phyloP scores from a whole-genome alignment of 2,888 invertebrate genomes.

The Geotrupes spiniger region DNA sequence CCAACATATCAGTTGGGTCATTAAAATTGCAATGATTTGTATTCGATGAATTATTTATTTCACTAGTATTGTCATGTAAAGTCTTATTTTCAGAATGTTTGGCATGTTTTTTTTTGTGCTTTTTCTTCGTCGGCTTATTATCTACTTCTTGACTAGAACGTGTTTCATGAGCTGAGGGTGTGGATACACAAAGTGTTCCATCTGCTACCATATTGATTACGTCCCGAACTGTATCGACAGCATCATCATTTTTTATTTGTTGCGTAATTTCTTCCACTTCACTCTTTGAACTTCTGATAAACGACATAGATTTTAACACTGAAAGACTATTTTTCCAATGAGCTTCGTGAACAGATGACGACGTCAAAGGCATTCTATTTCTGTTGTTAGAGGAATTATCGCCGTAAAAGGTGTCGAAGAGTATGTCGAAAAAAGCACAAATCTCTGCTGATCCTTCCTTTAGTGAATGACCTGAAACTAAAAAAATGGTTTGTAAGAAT shows the following conservation, averaged over 20 bases:
- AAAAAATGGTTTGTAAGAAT: neutral
- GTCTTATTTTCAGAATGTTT: too few relatives aligned
- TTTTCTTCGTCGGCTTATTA: too few relatives aligned
- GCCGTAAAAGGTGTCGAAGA: conserved; percentile 15
- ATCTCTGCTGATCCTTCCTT: conserved; percentile 14
- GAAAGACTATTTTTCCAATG: conserved; percentile 6
- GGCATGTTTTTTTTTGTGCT: too few relatives aligned
- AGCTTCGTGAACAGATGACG: conserved; percentile 4
- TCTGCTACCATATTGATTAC: too few relatives aligned
- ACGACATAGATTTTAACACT: conserved; percentile 7
- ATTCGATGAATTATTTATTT: too few relatives aligned
- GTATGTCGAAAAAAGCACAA: conserved; percentile 10
- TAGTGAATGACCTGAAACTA: conserved; percentile 4
- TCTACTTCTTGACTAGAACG: too few relatives aligned
- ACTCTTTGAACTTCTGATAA: neutral
- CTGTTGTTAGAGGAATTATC: conserved; percentile 1
- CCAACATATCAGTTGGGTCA: too few relatives aligned
- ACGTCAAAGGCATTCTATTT: conserved; percentile 11
- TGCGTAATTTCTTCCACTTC: neutral
- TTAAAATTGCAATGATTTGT: too few relatives aligned
- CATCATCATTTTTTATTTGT: neutral
- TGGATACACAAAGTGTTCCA: too few relatives aligned
- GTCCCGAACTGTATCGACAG: conserved; percentile 4
- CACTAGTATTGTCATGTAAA: too few relatives aligned
- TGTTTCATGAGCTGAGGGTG: too few relatives aligned